Evolutionary conservation across 2,113 vertebrate species (phyloP).

Genomic region (Ceuthmochares aereus): DNA sequence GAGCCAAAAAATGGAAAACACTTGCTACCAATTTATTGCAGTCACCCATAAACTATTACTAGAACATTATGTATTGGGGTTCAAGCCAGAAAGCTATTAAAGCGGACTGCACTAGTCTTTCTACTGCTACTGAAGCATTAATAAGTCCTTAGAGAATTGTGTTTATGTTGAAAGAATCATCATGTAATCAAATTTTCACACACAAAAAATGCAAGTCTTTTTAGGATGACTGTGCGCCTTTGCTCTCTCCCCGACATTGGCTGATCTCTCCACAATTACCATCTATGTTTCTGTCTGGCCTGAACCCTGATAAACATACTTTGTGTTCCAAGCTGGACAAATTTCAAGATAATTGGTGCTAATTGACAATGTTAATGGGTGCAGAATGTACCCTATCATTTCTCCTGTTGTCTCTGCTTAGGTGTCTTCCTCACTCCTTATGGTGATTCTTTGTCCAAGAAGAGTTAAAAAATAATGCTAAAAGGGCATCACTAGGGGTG

Average conservation of each 20-base stretch:
- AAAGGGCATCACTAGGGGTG: neutral
- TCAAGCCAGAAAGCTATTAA: constrained; percentile 83
- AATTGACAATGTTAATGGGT: constrained; percentile 71
- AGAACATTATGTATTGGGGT: constrained; percentile 84
- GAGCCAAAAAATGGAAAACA: constrained; percentile 82
- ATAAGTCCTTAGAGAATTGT: constrained; percentile 69
- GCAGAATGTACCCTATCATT: constrained; percentile 61
- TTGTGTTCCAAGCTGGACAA: constrained; percentile 65
- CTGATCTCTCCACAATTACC: constrained; percentile 50
- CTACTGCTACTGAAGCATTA: constrained; percentile 76
- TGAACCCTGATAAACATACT: constrained; percentile 39
- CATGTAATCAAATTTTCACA: constrained; percentile 75
- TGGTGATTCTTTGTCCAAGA: constrained; percentile 26
- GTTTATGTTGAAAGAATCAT: constrained; percentile 74
- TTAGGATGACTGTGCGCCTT: constrained; percentile 51
- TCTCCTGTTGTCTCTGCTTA: constrained; percentile 38
- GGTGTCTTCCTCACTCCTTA: constrained; percentile 35
- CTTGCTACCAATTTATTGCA: constrained; percentile 81
- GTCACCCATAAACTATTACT: constrained; percentile 85
- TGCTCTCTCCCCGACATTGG: constrained; percentile 49
- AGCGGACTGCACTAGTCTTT: constrained; percentile 72
- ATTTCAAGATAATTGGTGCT: constrained; percentile 74
- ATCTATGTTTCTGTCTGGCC: constrained; percentile 63
- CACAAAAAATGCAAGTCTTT: constrained; percentile 62
- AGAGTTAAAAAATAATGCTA: constrained; percentile 36